Conservation (phyloP, 1,140 invertebrate genomes). For the Orius laevigatus region DNA sequence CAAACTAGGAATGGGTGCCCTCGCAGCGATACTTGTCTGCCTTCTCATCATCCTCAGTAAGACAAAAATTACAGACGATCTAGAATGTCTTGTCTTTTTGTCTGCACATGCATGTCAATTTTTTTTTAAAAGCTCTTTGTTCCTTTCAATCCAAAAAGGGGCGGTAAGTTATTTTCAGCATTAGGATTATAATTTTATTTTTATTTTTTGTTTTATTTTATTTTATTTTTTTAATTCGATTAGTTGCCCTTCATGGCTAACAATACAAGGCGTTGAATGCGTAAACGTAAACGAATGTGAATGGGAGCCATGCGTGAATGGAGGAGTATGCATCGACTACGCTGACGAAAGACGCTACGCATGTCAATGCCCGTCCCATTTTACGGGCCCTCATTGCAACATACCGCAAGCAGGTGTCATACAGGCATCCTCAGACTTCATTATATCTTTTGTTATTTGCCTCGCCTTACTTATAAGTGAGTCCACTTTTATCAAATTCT, state of each 20-base stretch:
- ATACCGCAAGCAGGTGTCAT: conserved; percentile 54
- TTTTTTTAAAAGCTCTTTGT: too few species aligned
- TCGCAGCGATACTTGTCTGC: conserved; percentile 85
- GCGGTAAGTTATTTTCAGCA: too few species aligned
- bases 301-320: conserved; percentile 50
- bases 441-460: conserved; percentile 62
- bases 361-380: conserved; percentile 55
- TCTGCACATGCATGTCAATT: background rate
- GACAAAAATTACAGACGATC: conserved; percentile 22
- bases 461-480: conserved; percentile 59
- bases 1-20: conserved; percentile 81
- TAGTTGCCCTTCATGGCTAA: conserved; percentile 56
- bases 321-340: conserved; percentile 51
- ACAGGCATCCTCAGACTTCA: conserved; percentile 64
- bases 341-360: conserved; percentile 51
- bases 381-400: conserved; percentile 60
- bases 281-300: conserved; percentile 61
- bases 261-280: conserved; percentile 41
- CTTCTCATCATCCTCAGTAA: conserved; percentile 88
- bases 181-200: too few species aligned
- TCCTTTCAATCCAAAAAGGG: too few species aligned
- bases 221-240: background rate
- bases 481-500: conserved; percentile 26
- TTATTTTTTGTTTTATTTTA: conserved; percentile 6
- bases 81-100: conserved; percentile 1